Conservation (phyloP, 2,113 vertebrate genomes). For the Chlorodrepanis virens region DNA sequence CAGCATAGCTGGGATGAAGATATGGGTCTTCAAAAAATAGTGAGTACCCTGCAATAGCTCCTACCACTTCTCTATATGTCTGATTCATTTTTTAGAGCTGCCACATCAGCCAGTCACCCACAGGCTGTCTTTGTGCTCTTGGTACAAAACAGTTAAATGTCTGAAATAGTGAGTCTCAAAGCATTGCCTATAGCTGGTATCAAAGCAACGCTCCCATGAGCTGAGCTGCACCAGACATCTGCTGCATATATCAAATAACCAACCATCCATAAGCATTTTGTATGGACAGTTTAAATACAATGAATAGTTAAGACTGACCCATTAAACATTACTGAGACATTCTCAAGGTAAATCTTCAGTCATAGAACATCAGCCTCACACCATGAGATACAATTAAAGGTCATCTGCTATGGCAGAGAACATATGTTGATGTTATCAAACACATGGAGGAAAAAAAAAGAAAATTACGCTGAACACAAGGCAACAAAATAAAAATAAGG, state of each 20-base stretch:
- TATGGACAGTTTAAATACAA: conserved; percentile 29
- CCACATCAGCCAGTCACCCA: not conserved
- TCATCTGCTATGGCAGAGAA: not conserved
- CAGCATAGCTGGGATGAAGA: not conserved
- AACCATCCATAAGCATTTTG: conserved; percentile 28
- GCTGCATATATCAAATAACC: conserved; percentile 15
- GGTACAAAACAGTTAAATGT: not conserved
- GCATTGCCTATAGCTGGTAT: not conserved
- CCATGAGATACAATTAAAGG: conserved; percentile 40
- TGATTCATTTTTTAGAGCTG: not conserved
- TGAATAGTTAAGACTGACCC: conserved; percentile 27
- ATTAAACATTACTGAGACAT: conserved; percentile 44
- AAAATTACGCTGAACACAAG: not conserved
- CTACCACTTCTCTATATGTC: not conserved
- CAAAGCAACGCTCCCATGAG: not conserved
- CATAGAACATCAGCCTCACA: conserved; percentile 15
- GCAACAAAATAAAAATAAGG: not conserved
- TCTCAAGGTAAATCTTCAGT: conserved; percentile 55
- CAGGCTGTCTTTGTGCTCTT: not conserved
- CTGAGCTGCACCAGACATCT: not conserved
- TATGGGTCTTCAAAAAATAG: not conserved
- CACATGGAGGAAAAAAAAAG: not conserved
- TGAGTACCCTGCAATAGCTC: not conserved
- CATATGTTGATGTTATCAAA: conserved; percentile 31
- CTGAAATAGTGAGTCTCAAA: not conserved